Percentiles rank a stretch among this genome's conserved stretches.
Conservation (phyloP, 2,888 invertebrate genomes). For the Papilio elwesi region DNA sequence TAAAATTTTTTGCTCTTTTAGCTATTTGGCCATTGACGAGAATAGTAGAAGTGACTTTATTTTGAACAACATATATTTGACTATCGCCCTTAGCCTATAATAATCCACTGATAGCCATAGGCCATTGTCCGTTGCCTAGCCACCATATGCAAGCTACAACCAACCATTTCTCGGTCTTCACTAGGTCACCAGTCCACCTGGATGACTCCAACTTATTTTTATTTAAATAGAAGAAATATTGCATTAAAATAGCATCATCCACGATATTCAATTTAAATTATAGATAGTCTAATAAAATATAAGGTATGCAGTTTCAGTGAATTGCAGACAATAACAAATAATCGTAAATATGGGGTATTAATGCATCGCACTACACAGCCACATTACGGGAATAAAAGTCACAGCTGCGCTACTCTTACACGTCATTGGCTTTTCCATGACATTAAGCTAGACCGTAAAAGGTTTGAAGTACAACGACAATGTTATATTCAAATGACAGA, state of each 20-base stretch:
- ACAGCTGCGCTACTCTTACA: slow-evolving; percentile 76
- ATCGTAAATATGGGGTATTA: slow-evolving; percentile 47
- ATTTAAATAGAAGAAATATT: no score
- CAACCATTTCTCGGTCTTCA: no score
- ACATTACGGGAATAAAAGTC: slow-evolving; percentile 65
- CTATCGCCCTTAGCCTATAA: no score
- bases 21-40: not conserved
- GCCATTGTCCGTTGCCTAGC: no score
- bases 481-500: slow-evolving; percentile 48
- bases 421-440: slow-evolving; percentile 81
- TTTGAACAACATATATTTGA: no score
- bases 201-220: no score
- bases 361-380: slow-evolving; percentile 60
- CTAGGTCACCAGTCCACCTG: no score
- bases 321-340: not conserved
- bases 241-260: no score
- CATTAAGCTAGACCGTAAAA: slow-evolving; percentile 78
- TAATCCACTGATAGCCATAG: no score
- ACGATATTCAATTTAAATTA: not conserved
- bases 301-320: not conserved
- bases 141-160: no score
- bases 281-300: not conserved
- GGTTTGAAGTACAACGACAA: slow-evolving; percentile 73
- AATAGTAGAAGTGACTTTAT: no score
- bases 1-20: not conserved